Evolutionary conservation across 1,140 invertebrate genomes (phyloP), one percentile per base, ranked within the genome.

Genomic region (Nephila pilipes): DNA sequence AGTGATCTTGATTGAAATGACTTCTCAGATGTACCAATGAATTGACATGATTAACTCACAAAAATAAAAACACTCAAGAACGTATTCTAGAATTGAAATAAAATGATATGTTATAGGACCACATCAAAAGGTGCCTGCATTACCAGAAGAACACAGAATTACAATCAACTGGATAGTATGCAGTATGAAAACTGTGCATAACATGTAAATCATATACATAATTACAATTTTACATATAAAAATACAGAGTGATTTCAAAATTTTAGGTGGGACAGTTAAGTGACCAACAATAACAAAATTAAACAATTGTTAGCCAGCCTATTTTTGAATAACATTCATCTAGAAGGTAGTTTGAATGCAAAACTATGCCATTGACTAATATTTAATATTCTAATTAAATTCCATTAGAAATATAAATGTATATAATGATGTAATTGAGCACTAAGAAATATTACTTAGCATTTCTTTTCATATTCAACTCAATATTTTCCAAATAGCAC

Each of bases 401-500:
- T 75, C 29, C 69, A 65, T 36, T 75, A 75, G 25, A 75, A 75
- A 75, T 75, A 75, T 75, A 75, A 18, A 75, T 32, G 36, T 75
- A 75, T 75, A 75, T 18, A 75, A 75, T 36, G 29, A 75, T 75
- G 69, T 75, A 5, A n/a, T 75, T 75, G 69, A 75, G 69, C 69
- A 75, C 69, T 75, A 75, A 32, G 14, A 75, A 32, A 32, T 75
- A 32, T 18, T 75, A 18, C 18, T 36, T 32, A 29, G 16, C 25
- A 75, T 16, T 69, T 25, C 12, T 69, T 69, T 75, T 75, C 18
- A 75, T 5, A 18, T 36, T 25, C 69, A 75, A 29, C 32, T 75
- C 29, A 75, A 25, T 75, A n/a, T 75, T 65, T 75, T 18, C 69
- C 69, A 75, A 75, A 75, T 75, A 75, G 69, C 69, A 75, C 69